These are phyloP conservation scores for Nannoperca australis DNA, from an alignment of 2,797 vertebrate species.

Conservation along the genomic window DNA sequence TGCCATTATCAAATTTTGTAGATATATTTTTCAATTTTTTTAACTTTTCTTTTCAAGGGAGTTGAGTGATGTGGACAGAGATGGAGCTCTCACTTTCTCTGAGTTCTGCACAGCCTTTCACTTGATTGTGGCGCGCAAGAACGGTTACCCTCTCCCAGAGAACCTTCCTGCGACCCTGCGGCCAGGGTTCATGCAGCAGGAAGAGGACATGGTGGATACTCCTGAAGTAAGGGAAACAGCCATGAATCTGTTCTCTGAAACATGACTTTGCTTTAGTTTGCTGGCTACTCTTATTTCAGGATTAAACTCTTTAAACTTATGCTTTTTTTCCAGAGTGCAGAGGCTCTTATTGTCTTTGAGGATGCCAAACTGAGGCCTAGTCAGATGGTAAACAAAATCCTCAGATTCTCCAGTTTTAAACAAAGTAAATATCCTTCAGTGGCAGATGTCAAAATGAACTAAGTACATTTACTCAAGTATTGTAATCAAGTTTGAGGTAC, in stretches of 20 bases:
- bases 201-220: slow-evolving; percentile 63
- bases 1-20: not conserved
- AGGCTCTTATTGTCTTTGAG: slow-evolving; percentile 83
- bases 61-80: slow-evolving; percentile 95
- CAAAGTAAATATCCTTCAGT: not conserved
- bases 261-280: not conserved
- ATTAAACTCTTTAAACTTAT: not conserved
- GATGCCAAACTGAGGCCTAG: slow-evolving; percentile 59
- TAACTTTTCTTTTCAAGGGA: slow-evolving; percentile 85
- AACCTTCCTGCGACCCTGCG: slow-evolving; percentile 89
- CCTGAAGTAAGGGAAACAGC: slow-evolving; percentile 45
- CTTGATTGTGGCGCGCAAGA: slow-evolving; percentile 97
- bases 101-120: slow-evolving; percentile 98
- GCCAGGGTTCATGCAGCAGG: slow-evolving; percentile 81
- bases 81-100: slow-evolving; percentile 91
- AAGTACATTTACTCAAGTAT: not conserved
- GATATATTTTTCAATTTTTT: not conserved
- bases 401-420: not conserved
- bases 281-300: not conserved
- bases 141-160: slow-evolving; percentile 93
- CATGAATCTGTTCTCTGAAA: not conserved
- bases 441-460: not conserved
- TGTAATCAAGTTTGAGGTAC: not conserved
- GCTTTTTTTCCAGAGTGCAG: slow-evolving; percentile 68
- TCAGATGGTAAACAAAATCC: slow-evolving; percentile 59